Evolutionary conservation across 1,140 invertebrate species (phyloP).

Genomic region (Sitobion miscanthi): DNA sequence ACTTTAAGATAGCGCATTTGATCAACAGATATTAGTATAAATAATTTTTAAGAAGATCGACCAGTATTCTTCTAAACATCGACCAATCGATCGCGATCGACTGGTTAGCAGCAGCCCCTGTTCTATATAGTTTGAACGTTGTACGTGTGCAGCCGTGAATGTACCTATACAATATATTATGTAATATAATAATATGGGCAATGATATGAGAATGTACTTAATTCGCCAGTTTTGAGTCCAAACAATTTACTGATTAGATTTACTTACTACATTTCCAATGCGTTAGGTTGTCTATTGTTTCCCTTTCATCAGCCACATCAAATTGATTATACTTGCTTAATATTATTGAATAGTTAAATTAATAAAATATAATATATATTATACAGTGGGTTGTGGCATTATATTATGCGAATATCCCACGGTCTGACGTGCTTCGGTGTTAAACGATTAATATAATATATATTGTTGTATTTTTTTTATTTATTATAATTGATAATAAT

Average conservation of each 20-base stretch:
- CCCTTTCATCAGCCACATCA: not conserved
- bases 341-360: not conserved
- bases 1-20: too few relatives aligned
- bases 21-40: too few relatives aligned
- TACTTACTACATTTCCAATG: not conserved
- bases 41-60: too few relatives aligned
- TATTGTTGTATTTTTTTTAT: not conserved
- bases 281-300: not conserved
- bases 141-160: not conserved
- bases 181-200: too few relatives aligned
- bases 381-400: not conserved
- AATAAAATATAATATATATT: slow-evolving; percentile 2
- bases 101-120: too few relatives aligned
- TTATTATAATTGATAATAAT: not conserved
- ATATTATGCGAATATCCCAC: not conserved
- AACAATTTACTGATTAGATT: slow-evolving; percentile 3
- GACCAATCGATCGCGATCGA: too few relatives aligned
- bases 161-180: not conserved
- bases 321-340: slow-evolving; percentile 2
- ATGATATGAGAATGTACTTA: not conserved
- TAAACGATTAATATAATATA: not conserved
- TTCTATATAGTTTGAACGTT: too few relatives aligned
- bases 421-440: slow-evolving; percentile 4
- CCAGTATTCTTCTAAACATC: too few relatives aligned
- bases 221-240: not conserved